These are phyloP conservation scores for Temnothorax ravouxi DNA, from an alignment of 2,888 invertebrate species.

Conservation along the genomic window DNA sequence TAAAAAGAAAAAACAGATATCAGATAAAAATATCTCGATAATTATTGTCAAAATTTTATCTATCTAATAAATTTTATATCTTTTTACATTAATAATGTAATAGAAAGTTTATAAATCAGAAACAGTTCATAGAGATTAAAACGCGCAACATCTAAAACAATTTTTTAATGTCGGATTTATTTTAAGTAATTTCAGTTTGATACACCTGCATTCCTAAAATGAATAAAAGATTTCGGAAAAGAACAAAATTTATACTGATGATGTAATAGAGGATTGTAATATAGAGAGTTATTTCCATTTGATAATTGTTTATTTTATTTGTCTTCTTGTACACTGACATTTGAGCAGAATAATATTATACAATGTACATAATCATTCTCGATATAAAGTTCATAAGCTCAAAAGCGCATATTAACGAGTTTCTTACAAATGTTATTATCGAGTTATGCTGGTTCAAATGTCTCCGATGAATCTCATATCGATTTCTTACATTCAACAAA, in stretches of 20 bases:
- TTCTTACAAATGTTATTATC: background rate
- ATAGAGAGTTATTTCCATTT: background rate
- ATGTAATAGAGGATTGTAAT: background rate
- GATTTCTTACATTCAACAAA: constrained; percentile 9
- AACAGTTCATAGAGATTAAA: background rate
- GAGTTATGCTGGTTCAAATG: background rate
- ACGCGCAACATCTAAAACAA: background rate
- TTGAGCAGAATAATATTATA: background rate
- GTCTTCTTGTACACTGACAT: background rate
- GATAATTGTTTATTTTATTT: background rate
- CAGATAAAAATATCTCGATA: constrained; percentile 22
- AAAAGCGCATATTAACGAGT: background rate
- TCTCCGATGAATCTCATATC: background rate
- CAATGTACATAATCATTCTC: background rate
- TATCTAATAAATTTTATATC: background rate
- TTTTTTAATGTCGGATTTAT: background rate
- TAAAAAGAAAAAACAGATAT: background rate
- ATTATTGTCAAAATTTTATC: constrained; percentile 1
- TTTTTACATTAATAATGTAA: constrained; percentile 3
- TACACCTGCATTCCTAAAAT: background rate
- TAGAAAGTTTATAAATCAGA: background rate
- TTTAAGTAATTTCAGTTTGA: constrained; percentile 3
- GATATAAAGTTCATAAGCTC: constrained; percentile 9
- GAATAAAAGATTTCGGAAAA: background rate
- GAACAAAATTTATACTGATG: background rate